These are phyloP conservation scores for Actinostola sp. DNA, from an alignment of 92 coral and sea anemone species.

Conservation along the genomic window DNA sequence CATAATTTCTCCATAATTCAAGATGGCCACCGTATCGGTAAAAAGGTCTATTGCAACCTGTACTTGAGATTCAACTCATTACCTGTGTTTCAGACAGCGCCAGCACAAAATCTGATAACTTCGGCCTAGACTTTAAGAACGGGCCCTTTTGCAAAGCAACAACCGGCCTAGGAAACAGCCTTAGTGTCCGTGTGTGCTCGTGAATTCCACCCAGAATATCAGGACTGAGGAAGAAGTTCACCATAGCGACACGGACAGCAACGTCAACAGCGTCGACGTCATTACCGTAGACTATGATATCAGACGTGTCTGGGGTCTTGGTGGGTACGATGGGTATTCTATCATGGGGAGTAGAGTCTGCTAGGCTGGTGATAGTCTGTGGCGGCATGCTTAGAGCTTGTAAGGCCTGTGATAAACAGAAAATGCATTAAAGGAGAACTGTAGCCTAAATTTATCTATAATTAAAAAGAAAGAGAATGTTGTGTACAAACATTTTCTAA, in stretches of 20 bases:
- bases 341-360: constrained; percentile 43
- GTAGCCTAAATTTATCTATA: too few relatives aligned
- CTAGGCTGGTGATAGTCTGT: constrained; percentile 72
- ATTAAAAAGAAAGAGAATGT: too few relatives aligned
- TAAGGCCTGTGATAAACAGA: constrained; percentile 78
- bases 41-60: too few relatives aligned
- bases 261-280: constrained; percentile 96
- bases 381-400: constrained; percentile 92
- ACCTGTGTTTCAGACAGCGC: constrained; percentile 71
- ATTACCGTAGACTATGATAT: constrained; percentile 77
- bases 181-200: constrained; percentile 88
- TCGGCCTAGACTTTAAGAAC: constrained; percentile 79
- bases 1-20: too few relatives aligned
- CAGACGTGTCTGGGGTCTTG: constrained; percentile 27
- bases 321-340: constrained; percentile 39
- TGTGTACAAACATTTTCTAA: too few relatives aligned
- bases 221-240: constrained; percentile 78
- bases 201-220: constrained; percentile 80
- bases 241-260: constrained; percentile 97
- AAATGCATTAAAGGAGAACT: too few relatives aligned
- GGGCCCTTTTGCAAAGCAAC: constrained; percentile 95
- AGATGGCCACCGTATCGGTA: too few relatives aligned
- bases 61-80: background rate
- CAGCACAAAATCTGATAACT: constrained; percentile 81
- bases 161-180: constrained; percentile 93